phyloP scores from a whole-genome alignment of 1,140 invertebrate species.

The Apis dorsata region DNA sequence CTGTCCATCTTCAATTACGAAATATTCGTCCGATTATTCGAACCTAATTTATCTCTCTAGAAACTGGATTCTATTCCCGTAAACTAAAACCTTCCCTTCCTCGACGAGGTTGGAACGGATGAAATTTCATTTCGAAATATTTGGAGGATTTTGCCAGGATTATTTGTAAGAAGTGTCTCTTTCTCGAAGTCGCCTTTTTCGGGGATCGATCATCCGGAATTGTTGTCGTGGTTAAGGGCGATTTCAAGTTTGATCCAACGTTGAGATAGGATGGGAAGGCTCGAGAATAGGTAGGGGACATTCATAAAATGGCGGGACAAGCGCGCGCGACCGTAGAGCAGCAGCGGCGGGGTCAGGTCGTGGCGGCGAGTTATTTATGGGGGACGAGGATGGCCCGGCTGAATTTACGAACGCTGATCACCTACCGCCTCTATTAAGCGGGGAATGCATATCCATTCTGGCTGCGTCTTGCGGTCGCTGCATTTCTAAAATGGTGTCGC shows the following conservation, averaged over 20 bases:
- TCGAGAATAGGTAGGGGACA: background rate
- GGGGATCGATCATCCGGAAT: background rate
- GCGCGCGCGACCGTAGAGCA: background rate
- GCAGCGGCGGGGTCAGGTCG: conserved; percentile 15
- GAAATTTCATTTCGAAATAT: no score
- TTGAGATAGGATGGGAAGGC: background rate
- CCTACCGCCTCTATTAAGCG: conserved; percentile 21
- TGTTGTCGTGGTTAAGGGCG: background rate
- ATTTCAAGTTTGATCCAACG: no score
- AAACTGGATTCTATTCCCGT: background rate
- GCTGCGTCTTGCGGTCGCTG: conserved; percentile 20
- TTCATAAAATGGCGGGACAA: conserved; percentile 45
- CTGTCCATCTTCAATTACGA: background rate
- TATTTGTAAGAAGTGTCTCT: no score
- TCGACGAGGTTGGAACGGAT: no score
- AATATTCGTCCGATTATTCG: background rate
- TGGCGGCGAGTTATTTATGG: conserved; percentile 58
- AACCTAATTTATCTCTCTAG: background rate
- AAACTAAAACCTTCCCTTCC: no score
- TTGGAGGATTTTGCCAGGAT: no score
- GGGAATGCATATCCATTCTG: conserved; percentile 43
- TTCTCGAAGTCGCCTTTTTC: no score
- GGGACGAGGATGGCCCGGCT: conserved; percentile 26
- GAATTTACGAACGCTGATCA: conserved; percentile 55
- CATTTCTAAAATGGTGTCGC: conserved; percentile 38